Conservation (phyloP, 2,113 vertebrate genomes). For the Plectropomus leopardus region DNA sequence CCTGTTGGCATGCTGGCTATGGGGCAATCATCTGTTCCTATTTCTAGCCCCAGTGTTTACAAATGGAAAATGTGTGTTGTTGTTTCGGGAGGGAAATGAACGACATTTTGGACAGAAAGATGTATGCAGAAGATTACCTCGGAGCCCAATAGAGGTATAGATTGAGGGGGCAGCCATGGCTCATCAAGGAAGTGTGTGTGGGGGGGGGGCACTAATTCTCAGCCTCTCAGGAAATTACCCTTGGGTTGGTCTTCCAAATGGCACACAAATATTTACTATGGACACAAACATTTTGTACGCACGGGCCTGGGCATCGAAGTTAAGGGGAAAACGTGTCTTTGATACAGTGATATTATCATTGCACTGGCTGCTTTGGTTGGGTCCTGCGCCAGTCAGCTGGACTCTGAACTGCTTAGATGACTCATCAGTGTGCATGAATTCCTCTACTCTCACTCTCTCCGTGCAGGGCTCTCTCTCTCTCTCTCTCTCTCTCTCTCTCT, state of each 20-base stretch:
- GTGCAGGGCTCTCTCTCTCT: slow-evolving; percentile 60
- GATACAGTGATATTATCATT: slow-evolving; percentile 53
- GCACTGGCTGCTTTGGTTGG: slow-evolving; percentile 32
- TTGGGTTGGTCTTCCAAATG: slow-evolving; percentile 81
- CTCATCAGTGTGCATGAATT: slow-evolving; percentile 74
- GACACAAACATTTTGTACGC: slow-evolving; percentile 72
- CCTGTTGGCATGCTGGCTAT: slow-evolving; percentile 61
- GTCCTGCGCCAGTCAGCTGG: slow-evolving; percentile 63
- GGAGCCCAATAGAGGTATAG: slow-evolving; percentile 72
- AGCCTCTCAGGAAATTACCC: slow-evolving; percentile 82
- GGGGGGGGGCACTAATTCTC: slow-evolving; percentile 76
- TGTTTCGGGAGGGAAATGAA: slow-evolving; percentile 76
- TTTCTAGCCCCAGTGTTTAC: slow-evolving; percentile 73
- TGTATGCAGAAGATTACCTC: slow-evolving; percentile 77
- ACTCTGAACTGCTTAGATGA: slow-evolving; percentile 71
- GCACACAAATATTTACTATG: slow-evolving; percentile 83
- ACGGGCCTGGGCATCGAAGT: slow-evolving; percentile 47
- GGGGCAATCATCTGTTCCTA: slow-evolving; percentile 77
- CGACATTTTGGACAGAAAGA: slow-evolving; percentile 68
- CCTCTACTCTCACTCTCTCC: slow-evolving; percentile 58
- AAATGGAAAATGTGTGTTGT: slow-evolving; percentile 77
- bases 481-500: slow-evolving; percentile 58
- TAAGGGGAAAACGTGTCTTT: slow-evolving; percentile 15
- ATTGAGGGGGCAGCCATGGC: slow-evolving; percentile 74
- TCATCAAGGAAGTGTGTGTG: slow-evolving; percentile 78